Conservation (phyloP, 2,113 vertebrate genomes). For the Vidua macroura region DNA sequence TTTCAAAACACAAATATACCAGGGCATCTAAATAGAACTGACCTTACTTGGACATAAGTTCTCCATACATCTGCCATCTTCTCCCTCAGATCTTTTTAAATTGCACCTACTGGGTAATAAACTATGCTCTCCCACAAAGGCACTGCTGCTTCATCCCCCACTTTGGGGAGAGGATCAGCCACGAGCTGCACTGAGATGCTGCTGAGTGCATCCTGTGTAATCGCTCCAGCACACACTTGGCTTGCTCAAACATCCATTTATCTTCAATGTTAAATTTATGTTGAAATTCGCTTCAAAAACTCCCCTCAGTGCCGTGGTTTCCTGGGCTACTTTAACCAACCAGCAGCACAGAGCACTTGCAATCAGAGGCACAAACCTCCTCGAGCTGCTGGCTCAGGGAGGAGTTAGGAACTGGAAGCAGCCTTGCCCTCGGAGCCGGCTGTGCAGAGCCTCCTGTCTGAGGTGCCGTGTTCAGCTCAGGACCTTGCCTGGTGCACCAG, state of each 20-base stretch:
- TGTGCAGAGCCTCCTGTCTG: fast-evolving
- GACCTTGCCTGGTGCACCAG: background rate
- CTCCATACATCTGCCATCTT: constrained; percentile 6
- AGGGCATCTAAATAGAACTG: constrained; percentile 46
- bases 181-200: background rate
- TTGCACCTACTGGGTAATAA: constrained; percentile 45
- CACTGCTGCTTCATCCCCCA: background rate
- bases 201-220: background rate
- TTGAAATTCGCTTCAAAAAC: background rate
- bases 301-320: background rate
- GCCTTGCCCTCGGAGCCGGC: fast-evolving
- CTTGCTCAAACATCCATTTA: background rate
- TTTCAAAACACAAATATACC: constrained; percentile 38
- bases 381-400: background rate
- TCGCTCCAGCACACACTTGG: fast-evolving
- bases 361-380: background rate
- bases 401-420: background rate
- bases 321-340: background rate
- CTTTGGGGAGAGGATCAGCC: background rate
- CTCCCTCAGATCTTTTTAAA: constrained; percentile 47
- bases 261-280: background rate
- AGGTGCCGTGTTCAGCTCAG: background rate
- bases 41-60: background rate
- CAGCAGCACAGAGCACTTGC: background rate
- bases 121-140: background rate